Conservation (phyloP, 2,888 invertebrate species). For the Omphaloscelis lunosa region DNA sequence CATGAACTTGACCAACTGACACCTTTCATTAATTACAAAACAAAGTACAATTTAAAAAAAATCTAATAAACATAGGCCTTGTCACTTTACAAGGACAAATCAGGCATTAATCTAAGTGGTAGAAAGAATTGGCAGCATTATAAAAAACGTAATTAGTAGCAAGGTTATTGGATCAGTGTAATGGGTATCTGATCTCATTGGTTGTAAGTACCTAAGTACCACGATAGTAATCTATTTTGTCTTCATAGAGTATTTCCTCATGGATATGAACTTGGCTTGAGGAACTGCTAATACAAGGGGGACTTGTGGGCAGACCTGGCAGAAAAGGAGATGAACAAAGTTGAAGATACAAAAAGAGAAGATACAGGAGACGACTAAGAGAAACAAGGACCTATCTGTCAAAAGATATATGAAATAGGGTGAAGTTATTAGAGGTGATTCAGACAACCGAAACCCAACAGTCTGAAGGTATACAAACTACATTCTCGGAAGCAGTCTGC, state of each 20-base stretch:
- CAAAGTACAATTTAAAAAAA: conserved; percentile 51
- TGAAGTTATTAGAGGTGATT: background rate
- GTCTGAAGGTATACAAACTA: background rate
- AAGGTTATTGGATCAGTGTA: conserved; percentile 54
- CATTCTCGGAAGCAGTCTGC: background rate
- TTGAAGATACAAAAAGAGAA: background rate
- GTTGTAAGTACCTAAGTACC: conserved; percentile 32
- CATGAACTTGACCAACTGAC: conserved; percentile 58
- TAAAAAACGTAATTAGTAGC: conserved; percentile 53
- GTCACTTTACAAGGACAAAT: conserved; percentile 59
- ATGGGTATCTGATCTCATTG: conserved; percentile 55
- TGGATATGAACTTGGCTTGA: background rate
- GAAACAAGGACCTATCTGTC: background rate
- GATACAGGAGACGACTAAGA: background rate
- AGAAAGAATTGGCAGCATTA: conserved; percentile 58
- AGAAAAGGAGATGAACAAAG: background rate
- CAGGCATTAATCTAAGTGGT: conserved; percentile 55
- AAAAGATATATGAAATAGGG: background rate
- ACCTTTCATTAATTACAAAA: conserved; percentile 54
- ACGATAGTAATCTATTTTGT: conserved; percentile 29
- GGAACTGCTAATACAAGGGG: background rate
- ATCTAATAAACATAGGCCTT: conserved; percentile 55
- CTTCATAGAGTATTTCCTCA: background rate
- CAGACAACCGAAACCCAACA: background rate
- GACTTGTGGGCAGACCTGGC: background rate